phyloP scores from a whole-genome alignment of 1,140 invertebrate species.

The Diorhabda sublineata region DNA sequence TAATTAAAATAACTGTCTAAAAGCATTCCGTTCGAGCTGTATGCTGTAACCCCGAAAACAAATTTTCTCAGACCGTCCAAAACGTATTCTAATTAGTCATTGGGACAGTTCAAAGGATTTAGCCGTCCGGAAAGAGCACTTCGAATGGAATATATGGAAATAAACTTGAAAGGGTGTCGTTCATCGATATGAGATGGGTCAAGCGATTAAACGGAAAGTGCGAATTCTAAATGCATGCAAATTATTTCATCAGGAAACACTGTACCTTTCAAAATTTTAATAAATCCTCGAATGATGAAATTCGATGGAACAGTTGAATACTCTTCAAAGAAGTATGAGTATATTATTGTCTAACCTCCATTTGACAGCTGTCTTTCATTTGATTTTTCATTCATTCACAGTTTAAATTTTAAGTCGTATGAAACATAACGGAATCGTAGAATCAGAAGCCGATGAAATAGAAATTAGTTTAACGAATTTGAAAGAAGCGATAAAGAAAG shows the following conservation, averaged over 20 bases:
- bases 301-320: too few relatives aligned
- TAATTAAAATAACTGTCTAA: background rate
- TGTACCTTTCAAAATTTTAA: too few relatives aligned
- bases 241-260: background rate
- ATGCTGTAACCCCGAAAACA: background rate
- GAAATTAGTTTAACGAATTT: too few relatives aligned
- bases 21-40: constrained; percentile 1
- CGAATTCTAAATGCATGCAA: background rate
- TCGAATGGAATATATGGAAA: background rate
- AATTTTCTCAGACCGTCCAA: background rate
- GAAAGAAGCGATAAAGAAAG: too few relatives aligned
- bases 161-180: background rate
- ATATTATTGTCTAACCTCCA: too few relatives aligned
- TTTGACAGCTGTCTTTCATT: too few relatives aligned
- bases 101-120: constrained; percentile 1
- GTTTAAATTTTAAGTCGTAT: too few relatives aligned
- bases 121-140: background rate
- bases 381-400: too few relatives aligned
- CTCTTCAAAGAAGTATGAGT: too few relatives aligned
- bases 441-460: too few relatives aligned
- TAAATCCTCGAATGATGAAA: too few relatives aligned
- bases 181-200: constrained; percentile 1
- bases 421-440: too few relatives aligned
- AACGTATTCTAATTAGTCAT: constrained; percentile 3
- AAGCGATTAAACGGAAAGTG: background rate